Conservation (phyloP, 2,797 vertebrate genomes). For the Oreochromis mossambicus region DNA sequence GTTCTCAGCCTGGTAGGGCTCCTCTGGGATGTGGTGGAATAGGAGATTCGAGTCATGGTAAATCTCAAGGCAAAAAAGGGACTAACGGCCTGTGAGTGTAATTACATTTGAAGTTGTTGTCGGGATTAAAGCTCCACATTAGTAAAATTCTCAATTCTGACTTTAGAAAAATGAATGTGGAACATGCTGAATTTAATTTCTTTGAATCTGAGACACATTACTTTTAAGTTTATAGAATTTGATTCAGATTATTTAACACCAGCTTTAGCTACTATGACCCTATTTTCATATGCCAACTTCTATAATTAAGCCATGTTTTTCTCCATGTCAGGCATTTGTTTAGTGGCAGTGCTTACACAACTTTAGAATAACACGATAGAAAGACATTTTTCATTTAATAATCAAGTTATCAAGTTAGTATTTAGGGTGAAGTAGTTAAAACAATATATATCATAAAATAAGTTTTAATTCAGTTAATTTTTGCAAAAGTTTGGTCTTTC, state of each 20-base stretch:
- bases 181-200: not conserved
- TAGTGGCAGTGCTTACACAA: not conserved
- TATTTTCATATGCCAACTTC: not conserved
- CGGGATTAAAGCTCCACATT: not conserved
- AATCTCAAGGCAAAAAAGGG: not conserved
- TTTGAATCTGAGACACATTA: not conserved
- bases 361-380: not conserved
- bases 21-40: not conserved
- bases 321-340: not conserved
- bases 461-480: not conserved
- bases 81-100: not conserved
- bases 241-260: not conserved
- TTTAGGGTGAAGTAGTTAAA: not conserved
- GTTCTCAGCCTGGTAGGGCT: not conserved
- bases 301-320: not conserved
- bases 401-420: not conserved
- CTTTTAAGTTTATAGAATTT: not conserved
- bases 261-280: not conserved
- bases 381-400: not conserved
- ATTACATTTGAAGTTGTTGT: too few species aligned
- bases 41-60: not conserved
- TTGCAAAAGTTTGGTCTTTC: not conserved
- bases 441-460: not conserved
- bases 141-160: not conserved
- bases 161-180: not conserved